Evolutionary conservation across 2,888 invertebrate species (phyloP).

Genomic region (Thera obeliscata): DNA sequence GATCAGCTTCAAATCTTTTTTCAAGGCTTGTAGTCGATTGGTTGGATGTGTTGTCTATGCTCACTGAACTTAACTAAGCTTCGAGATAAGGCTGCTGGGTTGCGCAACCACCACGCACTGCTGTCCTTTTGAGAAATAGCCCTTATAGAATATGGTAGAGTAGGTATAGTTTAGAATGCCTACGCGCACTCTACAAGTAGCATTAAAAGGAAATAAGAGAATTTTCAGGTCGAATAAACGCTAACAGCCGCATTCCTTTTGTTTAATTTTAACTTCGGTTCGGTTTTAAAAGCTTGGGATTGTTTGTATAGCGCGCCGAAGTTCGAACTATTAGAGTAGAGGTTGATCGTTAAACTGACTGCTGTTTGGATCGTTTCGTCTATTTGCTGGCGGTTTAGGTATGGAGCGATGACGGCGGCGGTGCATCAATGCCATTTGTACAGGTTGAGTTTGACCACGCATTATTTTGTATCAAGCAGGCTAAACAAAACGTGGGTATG

Average conservation of each 20-base stretch:
- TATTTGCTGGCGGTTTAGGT: slow-evolving; percentile 56
- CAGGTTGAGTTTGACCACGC: slow-evolving; percentile 11
- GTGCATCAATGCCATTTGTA: slow-evolving; percentile 31
- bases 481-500: no score
- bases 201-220: slow-evolving; percentile 7
- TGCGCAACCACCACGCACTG: no score
- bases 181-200: background rate
- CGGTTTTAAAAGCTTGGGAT: slow-evolving; percentile 31
- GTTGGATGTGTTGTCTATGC: no score
- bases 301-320: slow-evolving; percentile 34
- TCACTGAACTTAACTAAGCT: no score
- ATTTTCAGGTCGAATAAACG: slow-evolving; percentile 20
- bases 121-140: no score
- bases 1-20: no score
- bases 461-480: background rate
- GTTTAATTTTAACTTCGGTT: slow-evolving; percentile 28
- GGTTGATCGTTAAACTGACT: slow-evolving; percentile 63
- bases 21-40: no score
- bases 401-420: slow-evolving; percentile 48
- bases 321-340: slow-evolving; percentile 39
- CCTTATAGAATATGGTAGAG: background rate
- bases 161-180: background rate
- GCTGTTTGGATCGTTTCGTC: slow-evolving; percentile 56
- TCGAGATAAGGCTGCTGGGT: no score
- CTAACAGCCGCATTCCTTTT: slow-evolving; percentile 30